phyloP scores from a whole-genome alignment of 23 tunicate species.

The Phallusia fumigata region DNA sequence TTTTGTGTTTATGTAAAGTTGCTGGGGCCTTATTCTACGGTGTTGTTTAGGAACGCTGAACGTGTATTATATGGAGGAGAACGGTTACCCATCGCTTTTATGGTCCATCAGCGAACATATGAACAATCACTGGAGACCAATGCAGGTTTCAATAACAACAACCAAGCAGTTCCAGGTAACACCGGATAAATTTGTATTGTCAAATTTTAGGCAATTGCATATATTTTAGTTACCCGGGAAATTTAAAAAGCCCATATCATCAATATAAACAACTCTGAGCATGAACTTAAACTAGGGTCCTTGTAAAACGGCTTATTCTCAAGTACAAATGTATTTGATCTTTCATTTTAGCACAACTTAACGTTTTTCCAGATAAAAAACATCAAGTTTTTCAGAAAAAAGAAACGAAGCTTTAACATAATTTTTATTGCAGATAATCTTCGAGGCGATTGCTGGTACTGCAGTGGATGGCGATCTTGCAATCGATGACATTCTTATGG shows the following conservation, averaged over 20 bases:
- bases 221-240: too few relatives aligned
- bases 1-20: too few relatives aligned
- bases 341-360: background rate
- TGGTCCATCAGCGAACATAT: constrained; percentile 56
- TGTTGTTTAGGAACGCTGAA: constrained; percentile 53
- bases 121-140: constrained; percentile 92
- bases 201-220: background rate
- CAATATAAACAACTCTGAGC: too few relatives aligned
- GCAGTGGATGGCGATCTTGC: constrained; percentile 53
- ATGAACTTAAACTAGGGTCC: too few relatives aligned
- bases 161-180: constrained; percentile 58
- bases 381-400: too few relatives aligned
- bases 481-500: constrained; percentile 68
- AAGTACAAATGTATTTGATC: background rate
- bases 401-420: too few relatives aligned
- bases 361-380: background rate
- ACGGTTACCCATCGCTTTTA: constrained; percentile 57
- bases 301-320: too few relatives aligned
- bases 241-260: too few relatives aligned
- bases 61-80: constrained; percentile 59
- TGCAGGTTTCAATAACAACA: constrained; percentile 73
- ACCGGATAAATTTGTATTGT: background rate
- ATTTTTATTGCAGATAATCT: constrained; percentile 47
- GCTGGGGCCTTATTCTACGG: too few relatives aligned
- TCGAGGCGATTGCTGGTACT: constrained; percentile 65